These are phyloP conservation scores for Acanthopagrus latus DNA, from an alignment of 2,797 vertebrate species.

Conservation along the genomic window DNA sequence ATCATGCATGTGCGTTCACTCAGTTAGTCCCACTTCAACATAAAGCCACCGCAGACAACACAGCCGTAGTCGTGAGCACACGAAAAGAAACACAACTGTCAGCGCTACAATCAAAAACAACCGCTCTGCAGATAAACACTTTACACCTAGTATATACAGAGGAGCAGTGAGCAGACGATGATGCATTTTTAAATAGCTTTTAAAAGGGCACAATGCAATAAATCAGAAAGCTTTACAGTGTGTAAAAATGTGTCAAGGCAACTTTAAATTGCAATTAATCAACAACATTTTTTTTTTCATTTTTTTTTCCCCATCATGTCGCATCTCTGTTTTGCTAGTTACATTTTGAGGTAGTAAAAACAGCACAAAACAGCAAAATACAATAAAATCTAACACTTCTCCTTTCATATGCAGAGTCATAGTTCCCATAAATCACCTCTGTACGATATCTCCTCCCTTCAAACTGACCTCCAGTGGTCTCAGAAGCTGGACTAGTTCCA, in stretches of 20 bases:
- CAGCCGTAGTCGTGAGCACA: background rate
- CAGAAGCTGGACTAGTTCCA: too few species aligned
- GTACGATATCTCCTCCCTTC: too few species aligned
- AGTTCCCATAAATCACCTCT: too few species aligned
- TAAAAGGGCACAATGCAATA: background rate
- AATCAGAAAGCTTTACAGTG: too few species aligned
- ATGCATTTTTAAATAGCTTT: slow-evolving; percentile 1
- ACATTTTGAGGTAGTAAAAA: background rate
- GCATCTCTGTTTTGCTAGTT: too few species aligned
- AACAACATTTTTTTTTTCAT: background rate
- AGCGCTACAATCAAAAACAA: slow-evolving; percentile 6
- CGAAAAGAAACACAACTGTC: slow-evolving; percentile 12
- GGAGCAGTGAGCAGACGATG: background rate
- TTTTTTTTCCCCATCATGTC: background rate
- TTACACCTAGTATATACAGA: background rate
- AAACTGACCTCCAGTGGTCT: too few species aligned
- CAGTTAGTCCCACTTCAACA: slow-evolving; percentile 12
- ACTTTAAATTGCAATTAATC: background rate
- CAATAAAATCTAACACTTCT: too few species aligned
- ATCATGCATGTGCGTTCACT: background rate
- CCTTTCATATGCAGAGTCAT: too few species aligned
- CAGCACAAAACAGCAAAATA: too few species aligned
- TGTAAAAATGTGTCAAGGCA: slow-evolving; percentile 2
- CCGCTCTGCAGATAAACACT: slow-evolving; percentile 23
- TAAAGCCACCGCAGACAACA: background rate